These are phyloP conservation scores for Xiphorhynchus elegans DNA, from an alignment of 2,113 vertebrate species.

Conservation along the genomic window DNA sequence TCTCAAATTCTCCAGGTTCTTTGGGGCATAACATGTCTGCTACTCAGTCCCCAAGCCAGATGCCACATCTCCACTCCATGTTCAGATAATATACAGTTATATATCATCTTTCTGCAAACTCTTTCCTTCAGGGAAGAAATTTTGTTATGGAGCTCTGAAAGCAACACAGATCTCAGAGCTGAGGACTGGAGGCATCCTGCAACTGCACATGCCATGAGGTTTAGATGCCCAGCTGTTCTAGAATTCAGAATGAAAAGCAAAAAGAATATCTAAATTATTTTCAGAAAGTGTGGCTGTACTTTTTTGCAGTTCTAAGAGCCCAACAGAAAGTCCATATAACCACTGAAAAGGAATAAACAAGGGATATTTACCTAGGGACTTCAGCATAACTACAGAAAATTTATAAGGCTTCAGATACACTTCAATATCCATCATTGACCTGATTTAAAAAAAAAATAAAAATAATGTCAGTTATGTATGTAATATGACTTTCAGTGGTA, in stretches of 20 bases:
- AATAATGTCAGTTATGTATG: background rate
- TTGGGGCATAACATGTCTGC: background rate
- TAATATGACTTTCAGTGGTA: background rate
- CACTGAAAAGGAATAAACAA: background rate
- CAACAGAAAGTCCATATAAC: background rate
- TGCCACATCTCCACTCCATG: background rate
- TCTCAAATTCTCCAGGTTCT: background rate
- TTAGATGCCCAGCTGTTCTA: background rate
- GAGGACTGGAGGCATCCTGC: background rate
- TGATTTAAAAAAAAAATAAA: background rate
- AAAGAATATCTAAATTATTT: background rate
- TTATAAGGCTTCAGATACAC: rapidly evolving
- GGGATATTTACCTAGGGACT: background rate
- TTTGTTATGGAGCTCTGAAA: background rate
- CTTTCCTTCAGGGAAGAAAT: background rate
- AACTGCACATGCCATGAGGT: background rate
- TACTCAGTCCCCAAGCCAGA: background rate
- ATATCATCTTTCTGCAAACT: background rate
- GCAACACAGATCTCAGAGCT: background rate
- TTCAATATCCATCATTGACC: background rate
- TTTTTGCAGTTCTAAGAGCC: background rate
- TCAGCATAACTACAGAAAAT: background rate
- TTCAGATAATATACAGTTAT: background rate
- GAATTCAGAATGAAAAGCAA: background rate
- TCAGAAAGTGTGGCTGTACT: background rate